phyloP scores from a whole-genome alignment of 2,797 vertebrate genomes.

The Masticophis lateralis region DNA sequence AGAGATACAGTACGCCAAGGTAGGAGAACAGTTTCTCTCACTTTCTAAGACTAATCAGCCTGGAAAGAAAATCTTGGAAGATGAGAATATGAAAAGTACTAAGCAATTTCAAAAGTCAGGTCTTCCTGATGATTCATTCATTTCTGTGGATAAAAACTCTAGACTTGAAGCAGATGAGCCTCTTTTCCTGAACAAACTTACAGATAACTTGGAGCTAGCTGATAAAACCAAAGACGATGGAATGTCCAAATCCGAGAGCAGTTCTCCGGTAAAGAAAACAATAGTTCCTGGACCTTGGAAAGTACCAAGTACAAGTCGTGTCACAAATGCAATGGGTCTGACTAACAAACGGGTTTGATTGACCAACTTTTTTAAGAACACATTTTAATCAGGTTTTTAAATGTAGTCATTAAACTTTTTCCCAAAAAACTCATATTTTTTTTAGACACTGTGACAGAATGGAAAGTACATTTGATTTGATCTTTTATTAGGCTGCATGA shows the following conservation, averaged over 20 bases:
- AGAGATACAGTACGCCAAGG: conserved; percentile 27
- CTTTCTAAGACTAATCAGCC: conserved; percentile 58
- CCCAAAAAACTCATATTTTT: conserved; percentile 18
- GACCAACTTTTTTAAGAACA: conserved; percentile 8
- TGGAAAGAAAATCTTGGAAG: conserved; percentile 62
- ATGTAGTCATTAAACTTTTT: conserved; percentile 28
- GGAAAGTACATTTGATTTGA: conserved; percentile 43
- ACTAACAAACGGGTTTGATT: conserved; percentile 63
- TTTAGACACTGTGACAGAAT: conserved; percentile 34
- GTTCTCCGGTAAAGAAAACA: conserved; percentile 73
- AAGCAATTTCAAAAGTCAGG: conserved; percentile 57
- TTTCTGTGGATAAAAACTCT: conserved; percentile 57
- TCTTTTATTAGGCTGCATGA: conserved; percentile 60
- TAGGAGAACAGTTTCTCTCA: conserved; percentile 26
- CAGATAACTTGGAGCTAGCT: conserved; percentile 62
- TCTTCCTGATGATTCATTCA: conserved; percentile 49
- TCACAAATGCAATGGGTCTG: conserved; percentile 53
- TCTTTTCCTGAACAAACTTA: conserved; percentile 45
- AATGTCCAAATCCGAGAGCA: conserved; percentile 61
- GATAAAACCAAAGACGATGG: conserved; percentile 69
- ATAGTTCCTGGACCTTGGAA: conserved; percentile 95
- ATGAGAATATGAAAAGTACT: conserved; percentile 51
- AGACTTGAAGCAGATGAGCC: conserved; percentile 62
- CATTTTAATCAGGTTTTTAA: conserved; percentile 31
- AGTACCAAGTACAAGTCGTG: conserved; percentile 82